Conservation (phyloP, 2,797 vertebrate species). For the Alectoris magna region DNA sequence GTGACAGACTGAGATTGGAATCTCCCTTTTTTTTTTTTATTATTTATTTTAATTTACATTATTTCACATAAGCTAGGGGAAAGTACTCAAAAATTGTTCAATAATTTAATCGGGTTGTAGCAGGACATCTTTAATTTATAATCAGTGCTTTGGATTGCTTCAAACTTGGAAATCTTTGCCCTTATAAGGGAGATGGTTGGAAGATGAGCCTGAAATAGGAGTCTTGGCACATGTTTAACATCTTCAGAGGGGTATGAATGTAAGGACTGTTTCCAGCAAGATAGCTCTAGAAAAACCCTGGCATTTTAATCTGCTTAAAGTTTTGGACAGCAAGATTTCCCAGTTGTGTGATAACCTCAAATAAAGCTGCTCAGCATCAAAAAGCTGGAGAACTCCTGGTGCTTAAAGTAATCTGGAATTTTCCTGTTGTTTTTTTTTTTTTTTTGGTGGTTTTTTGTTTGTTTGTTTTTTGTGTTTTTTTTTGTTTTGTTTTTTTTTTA, state of each 20-base stretch:
- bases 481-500: neutral
- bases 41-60: neutral
- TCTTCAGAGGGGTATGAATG: conserved; percentile 8
- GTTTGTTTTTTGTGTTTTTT: neutral
- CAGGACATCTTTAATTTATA: neutral
- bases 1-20: neutral
- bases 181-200: conserved; percentile 27
- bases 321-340: conserved; percentile 10
- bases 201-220: conserved; percentile 30
- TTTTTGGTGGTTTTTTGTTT: neutral
- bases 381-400: neutral
- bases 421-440: neutral
- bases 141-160: conserved; percentile 1
- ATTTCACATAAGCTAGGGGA: neutral
- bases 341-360: neutral
- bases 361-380: neutral
- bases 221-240: neutral
- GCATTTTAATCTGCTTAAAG: neutral
- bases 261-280: conserved; percentile 19
- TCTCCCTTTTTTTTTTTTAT: neutral
- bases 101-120: conserved; percentile 1
- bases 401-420: neutral
- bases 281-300: conserved; percentile 17
- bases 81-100: neutral
- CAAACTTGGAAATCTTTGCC: conserved; percentile 28